Conservation (phyloP, 64 coral and sea anemone genomes). For the Porites australiensis region DNA sequence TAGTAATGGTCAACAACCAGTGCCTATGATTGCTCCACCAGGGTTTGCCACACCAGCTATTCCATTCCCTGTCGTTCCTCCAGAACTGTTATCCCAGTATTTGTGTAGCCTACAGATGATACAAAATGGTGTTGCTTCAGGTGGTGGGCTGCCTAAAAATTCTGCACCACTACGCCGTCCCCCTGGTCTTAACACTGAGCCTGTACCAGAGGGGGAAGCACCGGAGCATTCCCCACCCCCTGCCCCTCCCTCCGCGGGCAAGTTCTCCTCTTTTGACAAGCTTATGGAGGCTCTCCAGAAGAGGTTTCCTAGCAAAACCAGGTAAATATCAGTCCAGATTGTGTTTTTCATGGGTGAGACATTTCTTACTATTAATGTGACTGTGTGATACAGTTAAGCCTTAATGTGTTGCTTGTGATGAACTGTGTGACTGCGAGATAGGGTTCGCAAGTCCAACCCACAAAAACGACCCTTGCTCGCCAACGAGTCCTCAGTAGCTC, state of each 20-base stretch:
- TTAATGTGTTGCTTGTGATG: too few species aligned
- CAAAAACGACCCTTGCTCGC: too few species aligned
- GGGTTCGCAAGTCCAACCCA: too few species aligned
- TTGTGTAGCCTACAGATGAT: neutral
- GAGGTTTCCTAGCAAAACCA: conserved; percentile 25
- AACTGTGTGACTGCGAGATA: too few species aligned
- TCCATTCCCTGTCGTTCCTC: neutral
- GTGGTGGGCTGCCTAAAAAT: neutral
- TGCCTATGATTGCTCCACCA: neutral
- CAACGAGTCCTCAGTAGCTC: too few species aligned
- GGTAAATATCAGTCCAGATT: neutral
- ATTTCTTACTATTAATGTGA: too few species aligned
- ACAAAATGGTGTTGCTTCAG: neutral
- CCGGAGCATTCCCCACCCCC: neutral
- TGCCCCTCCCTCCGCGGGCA: neutral
- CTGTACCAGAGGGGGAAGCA: conserved; percentile 1
- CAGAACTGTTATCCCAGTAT: neutral
- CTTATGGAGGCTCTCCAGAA: conserved; percentile 20
- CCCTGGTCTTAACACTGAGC: conserved; percentile 24
- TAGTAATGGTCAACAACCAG: neutral
- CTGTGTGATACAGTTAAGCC: too few species aligned
- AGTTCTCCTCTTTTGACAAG: conserved; percentile 28
- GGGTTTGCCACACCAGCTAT: neutral
- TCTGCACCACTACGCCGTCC: neutral
- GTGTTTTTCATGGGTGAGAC: neutral